Conservation (phyloP, 2,113 vertebrate species). For the Microcebus griseorufus region DNA sequence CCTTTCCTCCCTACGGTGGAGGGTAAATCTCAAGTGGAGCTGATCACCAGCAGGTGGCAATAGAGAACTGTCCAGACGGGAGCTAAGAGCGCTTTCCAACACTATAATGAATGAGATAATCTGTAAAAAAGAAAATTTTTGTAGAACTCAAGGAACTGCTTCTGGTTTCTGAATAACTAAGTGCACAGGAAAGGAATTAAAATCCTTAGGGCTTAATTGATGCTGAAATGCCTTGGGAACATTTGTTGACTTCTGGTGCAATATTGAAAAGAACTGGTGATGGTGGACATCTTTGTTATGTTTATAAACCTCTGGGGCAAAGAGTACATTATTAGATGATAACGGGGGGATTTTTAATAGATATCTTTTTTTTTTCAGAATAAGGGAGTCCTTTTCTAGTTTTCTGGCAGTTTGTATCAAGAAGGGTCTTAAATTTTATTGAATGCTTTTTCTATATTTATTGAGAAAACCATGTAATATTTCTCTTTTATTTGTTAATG, state of each 20-base stretch:
- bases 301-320: background rate
- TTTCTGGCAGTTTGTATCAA: background rate
- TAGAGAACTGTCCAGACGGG: background rate
- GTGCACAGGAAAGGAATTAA: background rate
- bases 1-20: background rate
- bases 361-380: background rate
- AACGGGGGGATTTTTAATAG: background rate
- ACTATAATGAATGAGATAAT: background rate
- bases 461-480: background rate
- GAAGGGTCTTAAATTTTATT: background rate
- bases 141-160: too few relatives aligned
- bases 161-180: too few relatives aligned
- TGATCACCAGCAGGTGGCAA: constrained; percentile 33
- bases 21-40: background rate
- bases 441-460: background rate
- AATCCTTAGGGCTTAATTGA: background rate
- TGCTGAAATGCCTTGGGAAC: background rate
- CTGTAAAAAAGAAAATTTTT: too few relatives aligned
- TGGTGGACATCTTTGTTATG: background rate
- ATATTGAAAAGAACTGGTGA: background rate
- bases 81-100: background rate
- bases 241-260: background rate
- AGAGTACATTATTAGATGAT: background rate
- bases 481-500: background rate
- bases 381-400: background rate